Evolutionary conservation across 1,140 invertebrate species (phyloP).

Genomic region (Chrysomallon squamiferum): DNA sequence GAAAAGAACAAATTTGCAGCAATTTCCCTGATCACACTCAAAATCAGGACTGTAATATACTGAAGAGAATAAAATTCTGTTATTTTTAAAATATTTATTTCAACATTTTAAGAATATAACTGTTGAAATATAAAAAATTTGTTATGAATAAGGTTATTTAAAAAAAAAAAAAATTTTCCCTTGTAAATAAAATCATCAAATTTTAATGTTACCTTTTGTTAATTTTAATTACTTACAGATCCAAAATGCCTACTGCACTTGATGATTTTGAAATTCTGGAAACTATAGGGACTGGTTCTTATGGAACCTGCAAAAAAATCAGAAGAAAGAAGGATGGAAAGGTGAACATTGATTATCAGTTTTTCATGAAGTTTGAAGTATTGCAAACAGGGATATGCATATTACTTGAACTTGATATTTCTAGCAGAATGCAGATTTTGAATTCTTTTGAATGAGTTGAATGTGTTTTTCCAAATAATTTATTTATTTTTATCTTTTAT

Average conservation of each 20-base stretch:
- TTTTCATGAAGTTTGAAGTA: neutral
- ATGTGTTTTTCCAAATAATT: neutral
- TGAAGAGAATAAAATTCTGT: too few species aligned
- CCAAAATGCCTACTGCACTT: constrained; percentile 50
- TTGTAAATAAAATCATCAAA: too few species aligned
- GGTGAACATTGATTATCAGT: constrained; percentile 31
- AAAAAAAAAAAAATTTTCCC: too few species aligned
- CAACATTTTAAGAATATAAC: too few species aligned
- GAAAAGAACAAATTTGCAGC: too few species aligned
- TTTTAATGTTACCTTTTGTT: too few species aligned
- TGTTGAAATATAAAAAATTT: too few species aligned
- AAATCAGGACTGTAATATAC: too few species aligned
- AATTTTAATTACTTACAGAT: constrained; percentile 20
- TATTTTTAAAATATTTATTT: too few species aligned
- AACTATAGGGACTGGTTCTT: constrained; percentile 61
- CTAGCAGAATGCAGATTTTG: neutral
- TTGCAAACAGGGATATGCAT: neutral
- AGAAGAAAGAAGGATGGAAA: constrained; percentile 59
- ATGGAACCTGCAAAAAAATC: constrained; percentile 64
- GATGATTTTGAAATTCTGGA: constrained; percentile 61
- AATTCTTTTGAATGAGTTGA: neutral
- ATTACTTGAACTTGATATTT: neutral
- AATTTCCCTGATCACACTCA: too few species aligned
- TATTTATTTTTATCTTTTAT: neutral
- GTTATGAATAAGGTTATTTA: too few species aligned